Conservation (phyloP, 2,113 vertebrate species). For the Gnathonemus longibarbis region DNA sequence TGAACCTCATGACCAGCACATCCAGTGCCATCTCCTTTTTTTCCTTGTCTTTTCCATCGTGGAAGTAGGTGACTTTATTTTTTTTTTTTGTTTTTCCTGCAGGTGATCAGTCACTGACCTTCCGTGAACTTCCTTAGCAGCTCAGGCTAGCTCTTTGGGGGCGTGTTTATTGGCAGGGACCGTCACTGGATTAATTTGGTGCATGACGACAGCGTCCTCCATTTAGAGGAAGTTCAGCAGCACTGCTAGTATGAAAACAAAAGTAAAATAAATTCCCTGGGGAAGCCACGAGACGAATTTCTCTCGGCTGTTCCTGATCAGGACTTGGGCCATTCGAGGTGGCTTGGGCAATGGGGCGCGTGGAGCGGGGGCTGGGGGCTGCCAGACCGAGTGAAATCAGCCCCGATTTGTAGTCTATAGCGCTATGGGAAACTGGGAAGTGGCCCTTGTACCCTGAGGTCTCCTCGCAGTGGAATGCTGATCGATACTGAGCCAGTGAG, state of each 20-base stretch:
- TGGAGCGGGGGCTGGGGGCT: neutral
- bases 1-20: neutral
- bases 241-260: neutral
- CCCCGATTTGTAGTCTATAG: neutral
- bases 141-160: neutral
- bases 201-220: neutral
- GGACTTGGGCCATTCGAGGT: neutral
- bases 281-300: neutral
- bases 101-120: neutral
- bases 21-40: neutral
- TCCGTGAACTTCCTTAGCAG: neutral
- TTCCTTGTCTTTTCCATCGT: neutral
- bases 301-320: neutral
- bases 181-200: neutral
- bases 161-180: neutral
- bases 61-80: neutral
- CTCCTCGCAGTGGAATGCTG: neutral
- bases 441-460: neutral
- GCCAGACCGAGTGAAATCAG: neutral
- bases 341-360: neutral
- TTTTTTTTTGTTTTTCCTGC: neutral
- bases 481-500: neutral
- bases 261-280: conserved; percentile 10
- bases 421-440: neutral
- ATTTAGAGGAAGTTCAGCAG: neutral